Evolutionary conservation across 2,113 vertebrate genomes (phyloP).

Genomic region (Tragelaphus scriptus): DNA sequence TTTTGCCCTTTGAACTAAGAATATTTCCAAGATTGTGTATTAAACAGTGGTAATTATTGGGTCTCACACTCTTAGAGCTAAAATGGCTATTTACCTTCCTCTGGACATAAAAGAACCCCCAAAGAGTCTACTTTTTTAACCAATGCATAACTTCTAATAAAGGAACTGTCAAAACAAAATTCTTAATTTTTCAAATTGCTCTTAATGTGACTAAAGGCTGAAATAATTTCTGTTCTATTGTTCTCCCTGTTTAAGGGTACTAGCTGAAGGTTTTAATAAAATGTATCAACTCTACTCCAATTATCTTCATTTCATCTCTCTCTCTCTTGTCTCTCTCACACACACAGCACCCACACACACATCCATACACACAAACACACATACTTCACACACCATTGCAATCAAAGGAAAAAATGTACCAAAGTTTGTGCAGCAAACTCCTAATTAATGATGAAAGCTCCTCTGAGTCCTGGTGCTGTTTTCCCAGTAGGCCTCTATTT

Average conservation of each 20-base stretch:
- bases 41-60: neutral
- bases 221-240: slow-evolving; percentile 2
- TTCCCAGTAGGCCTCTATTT: slow-evolving; percentile 45
- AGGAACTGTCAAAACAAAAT: neutral
- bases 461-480: neutral
- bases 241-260: neutral
- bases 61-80: neutral
- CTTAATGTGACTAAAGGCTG: neutral
- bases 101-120: neutral
- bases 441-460: slow-evolving; percentile 56
- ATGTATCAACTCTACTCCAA: neutral
- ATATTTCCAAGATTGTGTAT: neutral
- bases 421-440: neutral
- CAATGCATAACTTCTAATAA: neutral
- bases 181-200: neutral
- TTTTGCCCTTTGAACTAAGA: neutral
- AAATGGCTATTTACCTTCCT: neutral
- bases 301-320: neutral
- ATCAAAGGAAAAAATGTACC: neutral
- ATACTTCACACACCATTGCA: neutral
- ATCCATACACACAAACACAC: neutral
- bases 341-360: neutral
- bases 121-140: neutral
- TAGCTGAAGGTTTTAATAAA: neutral
- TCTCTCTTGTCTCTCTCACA: neutral